Base-by-base conservation (phyloP, 2,888 invertebrate species). In the Hypena proboscidalis region DNA sequence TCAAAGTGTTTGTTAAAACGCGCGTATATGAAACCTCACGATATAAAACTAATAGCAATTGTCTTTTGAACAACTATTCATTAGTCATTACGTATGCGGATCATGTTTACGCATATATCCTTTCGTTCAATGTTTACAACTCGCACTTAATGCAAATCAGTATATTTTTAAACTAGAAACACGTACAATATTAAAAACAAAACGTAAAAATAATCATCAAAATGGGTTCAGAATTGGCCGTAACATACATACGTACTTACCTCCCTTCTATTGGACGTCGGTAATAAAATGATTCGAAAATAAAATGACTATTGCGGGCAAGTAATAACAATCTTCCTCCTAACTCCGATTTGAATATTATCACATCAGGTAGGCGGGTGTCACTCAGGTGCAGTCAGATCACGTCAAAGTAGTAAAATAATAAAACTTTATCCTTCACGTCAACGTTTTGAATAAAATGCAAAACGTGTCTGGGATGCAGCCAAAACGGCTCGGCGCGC, bases 391-490 rank as follows among this genome's bases (percentile, higher is more conserved):
- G 77, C 70, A 89, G 78, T 80, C 89, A 56, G 74, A 77, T 83
- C 90, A 90, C 90, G 90, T 85, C 64, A 75, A 75, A 79, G 85
- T 85, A 84, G 83, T 90, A 90, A 89, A 90, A 90, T 88, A 90
- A 90, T 90, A 90, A 85, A 88, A 89, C 82, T 88, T 83, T 83
- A 88, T 88, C 83, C 86, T 85, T 76, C 80, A 81, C 82, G 84
- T 88, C 88, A 86, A 83, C 89, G 82, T 86, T 89, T 86, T 89
- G 89, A 90, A 89, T 90, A 86, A 90, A 90, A 89, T 87, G 86
- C 83, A 80, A 83, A 84, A 87, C 90, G 89, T 90, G 90, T 77
- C 80, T 88, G 88, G 87, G 86, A 75, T 85, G 88, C 85, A 88
- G 86, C 88, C 86, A 86, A 82, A 80, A 74, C 71, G 67, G 69